Percentiles rank a stretch among this genome's conserved stretches.
These are phyloP conservation scores for Sylvilagus bachmani DNA, from an alignment of 2,113 vertebrate species.

Conservation along the genomic window DNA sequence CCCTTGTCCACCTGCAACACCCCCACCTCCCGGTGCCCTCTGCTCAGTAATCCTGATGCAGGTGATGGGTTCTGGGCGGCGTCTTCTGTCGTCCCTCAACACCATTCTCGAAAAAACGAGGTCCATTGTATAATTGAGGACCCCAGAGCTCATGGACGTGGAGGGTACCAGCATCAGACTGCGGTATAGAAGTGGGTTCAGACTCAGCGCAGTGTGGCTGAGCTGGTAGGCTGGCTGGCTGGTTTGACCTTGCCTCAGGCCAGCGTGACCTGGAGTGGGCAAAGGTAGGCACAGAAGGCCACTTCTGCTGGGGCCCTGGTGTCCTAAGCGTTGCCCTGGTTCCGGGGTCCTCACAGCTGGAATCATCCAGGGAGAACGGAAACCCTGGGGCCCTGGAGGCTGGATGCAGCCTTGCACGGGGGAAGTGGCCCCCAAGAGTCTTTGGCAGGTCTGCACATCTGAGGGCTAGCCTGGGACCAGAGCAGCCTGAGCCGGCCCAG, in stretches of 20 bases:
- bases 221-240: neutral
- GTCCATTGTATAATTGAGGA: neutral
- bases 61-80: neutral
- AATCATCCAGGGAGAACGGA: neutral
- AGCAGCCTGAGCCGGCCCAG: too few species aligned
- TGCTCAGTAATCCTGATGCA: neutral
- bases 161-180: neutral
- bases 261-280: neutral
- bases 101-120: neutral
- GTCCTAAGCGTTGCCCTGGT: fast-evolving
- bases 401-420: neutral
- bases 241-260: neutral
- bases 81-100: neutral
- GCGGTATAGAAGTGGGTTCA: neutral
- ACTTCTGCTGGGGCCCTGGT: too few species aligned
- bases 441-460: neutral
- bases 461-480: neutral
- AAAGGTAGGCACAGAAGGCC: neutral
- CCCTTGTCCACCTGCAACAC: too few species aligned
- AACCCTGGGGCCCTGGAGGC: neutral
- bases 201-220: neutral
- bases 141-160: neutral
- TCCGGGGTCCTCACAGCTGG: neutral
- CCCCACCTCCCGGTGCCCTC: neutral
- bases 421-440: neutral